Conservation (phyloP, 2,888 invertebrate species). For the Stratiomys singularior region DNA sequence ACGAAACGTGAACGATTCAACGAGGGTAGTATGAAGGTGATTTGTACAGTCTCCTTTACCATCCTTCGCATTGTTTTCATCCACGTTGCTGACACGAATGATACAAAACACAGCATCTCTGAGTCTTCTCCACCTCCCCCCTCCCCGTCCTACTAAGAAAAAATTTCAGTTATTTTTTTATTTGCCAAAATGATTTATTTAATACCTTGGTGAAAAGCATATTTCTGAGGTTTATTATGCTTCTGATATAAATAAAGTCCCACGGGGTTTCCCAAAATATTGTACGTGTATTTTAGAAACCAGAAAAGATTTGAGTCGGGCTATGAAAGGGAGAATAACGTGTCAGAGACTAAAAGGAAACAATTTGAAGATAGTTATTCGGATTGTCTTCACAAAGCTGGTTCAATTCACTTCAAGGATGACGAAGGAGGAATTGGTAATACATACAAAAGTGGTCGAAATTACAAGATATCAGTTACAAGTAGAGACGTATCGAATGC, state of each 20-base stretch:
- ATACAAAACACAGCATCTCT: constrained; percentile 2
- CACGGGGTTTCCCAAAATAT: constrained; percentile 16
- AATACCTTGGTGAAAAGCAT: constrained; percentile 50
- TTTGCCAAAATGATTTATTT: constrained; percentile 50
- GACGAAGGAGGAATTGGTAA: too few species aligned
- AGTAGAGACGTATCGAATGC: too few species aligned
- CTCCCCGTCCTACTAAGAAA: too few species aligned
- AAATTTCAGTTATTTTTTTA: constrained; percentile 48
- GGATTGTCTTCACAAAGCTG: background rate
- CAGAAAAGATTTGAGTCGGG: background rate
- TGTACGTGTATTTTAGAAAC: background rate
- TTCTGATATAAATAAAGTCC: constrained; percentile 49
- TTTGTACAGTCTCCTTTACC: background rate
- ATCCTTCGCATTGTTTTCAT: too few species aligned
- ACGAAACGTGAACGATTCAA: background rate
- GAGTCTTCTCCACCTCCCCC: constrained; percentile 22
- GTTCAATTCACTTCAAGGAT: too few species aligned
- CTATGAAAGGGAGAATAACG: background rate
- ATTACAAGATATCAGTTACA: too few species aligned
- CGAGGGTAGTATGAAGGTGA: background rate
- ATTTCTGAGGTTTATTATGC: constrained; percentile 51
- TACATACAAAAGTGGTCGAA: too few species aligned
- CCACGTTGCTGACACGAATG: background rate
- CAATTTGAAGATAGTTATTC: background rate
- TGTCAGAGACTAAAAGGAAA: background rate